Percentiles rank a stretch among this genome's conserved stretches.
phyloP scores from a whole-genome alignment of 1,140 invertebrate genomes.

The Danaus plexippus region DNA sequence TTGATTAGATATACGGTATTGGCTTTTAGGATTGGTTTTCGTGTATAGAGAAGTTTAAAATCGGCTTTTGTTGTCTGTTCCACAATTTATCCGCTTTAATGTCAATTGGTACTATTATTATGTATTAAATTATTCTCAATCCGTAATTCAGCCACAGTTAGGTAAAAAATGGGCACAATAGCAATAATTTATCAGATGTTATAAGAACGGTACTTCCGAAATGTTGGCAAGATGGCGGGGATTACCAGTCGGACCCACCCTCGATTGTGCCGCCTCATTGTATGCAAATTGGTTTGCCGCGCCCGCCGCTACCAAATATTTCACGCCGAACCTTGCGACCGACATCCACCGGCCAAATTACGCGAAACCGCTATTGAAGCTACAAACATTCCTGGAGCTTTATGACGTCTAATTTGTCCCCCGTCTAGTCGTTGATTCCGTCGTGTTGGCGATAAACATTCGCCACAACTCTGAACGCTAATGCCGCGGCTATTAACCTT shows the following conservation, averaged over 20 bases:
- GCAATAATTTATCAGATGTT: conserved; percentile 41
- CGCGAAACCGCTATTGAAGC: conserved; percentile 15
- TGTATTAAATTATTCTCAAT: too few species aligned
- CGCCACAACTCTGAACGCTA: conserved; percentile 7
- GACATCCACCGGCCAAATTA: conserved; percentile 41
- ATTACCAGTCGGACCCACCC: conserved; percentile 43
- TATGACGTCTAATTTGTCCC: conserved; percentile 47
- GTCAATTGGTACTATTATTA: too few species aligned
- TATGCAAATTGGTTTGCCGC: conserved; percentile 47
- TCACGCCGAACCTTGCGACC: conserved; percentile 37
- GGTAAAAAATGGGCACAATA: conserved; percentile 13
- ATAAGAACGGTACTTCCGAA: conserved; percentile 55
- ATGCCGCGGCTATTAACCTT: conserved; percentile 7
- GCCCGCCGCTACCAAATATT: conserved; percentile 54
- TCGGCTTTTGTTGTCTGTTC: too few species aligned
- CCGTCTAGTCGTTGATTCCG: conserved; percentile 38
- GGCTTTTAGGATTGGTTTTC: conserved; percentile 9
- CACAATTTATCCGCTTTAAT: too few species aligned
- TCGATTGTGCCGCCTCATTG: conserved; percentile 46
- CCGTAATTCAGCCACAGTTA: too few species aligned
- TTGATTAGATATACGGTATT: conserved; percentile 15
- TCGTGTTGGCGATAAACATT: conserved; percentile 32
- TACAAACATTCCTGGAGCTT: conserved; percentile 31
- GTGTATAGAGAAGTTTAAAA: too few species aligned
- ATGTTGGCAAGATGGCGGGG: conserved; percentile 40